A percentile compares a stretch with the other conserved stretches of the same genome.
These are phyloP conservation scores for Microcebus griseorufus DNA, from an alignment of 2,113 vertebrate genomes.

Conservation along the genomic window DNA sequence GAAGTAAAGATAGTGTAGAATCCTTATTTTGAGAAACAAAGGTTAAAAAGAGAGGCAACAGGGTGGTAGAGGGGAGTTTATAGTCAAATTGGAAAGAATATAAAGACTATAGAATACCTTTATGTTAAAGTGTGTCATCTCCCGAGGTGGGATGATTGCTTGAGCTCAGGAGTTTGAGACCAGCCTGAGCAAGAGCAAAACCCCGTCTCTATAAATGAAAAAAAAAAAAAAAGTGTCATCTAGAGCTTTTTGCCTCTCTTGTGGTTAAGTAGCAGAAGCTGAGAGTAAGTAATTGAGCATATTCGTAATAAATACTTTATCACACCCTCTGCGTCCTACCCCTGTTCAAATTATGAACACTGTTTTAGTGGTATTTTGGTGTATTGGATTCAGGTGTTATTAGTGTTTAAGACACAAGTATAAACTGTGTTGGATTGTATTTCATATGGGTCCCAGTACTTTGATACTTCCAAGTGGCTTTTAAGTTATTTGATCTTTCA, in stretches of 20 bases:
- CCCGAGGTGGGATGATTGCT: background rate
- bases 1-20: background rate
- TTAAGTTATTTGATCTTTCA: background rate
- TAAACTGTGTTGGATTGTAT: background rate
- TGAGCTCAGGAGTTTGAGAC: too few species aligned
- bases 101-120: background rate
- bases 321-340: too few species aligned
- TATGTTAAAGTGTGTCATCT: background rate
- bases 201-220: background rate
- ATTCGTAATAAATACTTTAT: background rate
- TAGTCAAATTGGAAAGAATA: background rate
- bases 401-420: background rate
- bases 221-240: background rate
- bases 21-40: constrained; percentile 13
- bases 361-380: background rate
- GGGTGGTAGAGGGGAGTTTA: background rate
- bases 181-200: too few species aligned
- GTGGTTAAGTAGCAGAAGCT: background rate
- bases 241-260: background rate
- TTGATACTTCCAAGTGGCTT: background rate
- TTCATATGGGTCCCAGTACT: background rate
- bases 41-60: background rate
- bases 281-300: background rate
- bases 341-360: background rate
- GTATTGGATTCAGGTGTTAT: background rate